Conservation (phyloP, 2,888 invertebrate genomes). For the Hypomecis atomaria region DNA sequence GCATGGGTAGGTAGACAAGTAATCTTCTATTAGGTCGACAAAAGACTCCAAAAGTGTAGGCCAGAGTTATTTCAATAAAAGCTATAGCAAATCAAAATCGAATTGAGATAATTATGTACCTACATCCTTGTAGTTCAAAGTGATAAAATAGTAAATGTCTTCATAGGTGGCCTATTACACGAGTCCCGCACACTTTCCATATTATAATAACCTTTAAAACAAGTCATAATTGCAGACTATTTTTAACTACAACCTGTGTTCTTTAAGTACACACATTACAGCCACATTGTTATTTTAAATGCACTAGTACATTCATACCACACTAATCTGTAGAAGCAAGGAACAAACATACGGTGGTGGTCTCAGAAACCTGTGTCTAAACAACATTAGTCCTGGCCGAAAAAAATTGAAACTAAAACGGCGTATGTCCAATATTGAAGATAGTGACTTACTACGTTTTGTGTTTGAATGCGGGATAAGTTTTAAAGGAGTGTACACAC, state of each 20-base stretch:
- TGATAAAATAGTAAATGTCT: not conserved
- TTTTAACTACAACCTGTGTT: conserved; percentile 37
- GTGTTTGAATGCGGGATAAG: conserved; percentile 39
- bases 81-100: too few species aligned
- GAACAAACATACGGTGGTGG: conserved; percentile 78
- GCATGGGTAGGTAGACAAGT: too few species aligned
- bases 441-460: conserved; percentile 51
- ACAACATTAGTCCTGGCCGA: conserved; percentile 66
- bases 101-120: not conserved
- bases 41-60: too few species aligned
- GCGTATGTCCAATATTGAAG: conserved; percentile 41
- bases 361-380: conserved; percentile 67
- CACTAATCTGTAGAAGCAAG: conserved; percentile 65
- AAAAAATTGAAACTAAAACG: conserved; percentile 51
- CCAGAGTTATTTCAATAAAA: too few species aligned
- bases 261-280: conserved; percentile 60
- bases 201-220: conserved; percentile 20
- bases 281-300: conserved; percentile 67
- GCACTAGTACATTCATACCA: conserved; percentile 41
- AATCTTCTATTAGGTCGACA: too few species aligned
- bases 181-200: conserved; percentile 2
- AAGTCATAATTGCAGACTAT: conserved; percentile 26
- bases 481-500: conserved; percentile 70
- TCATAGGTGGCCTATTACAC: conserved; percentile 35
- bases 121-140: not conserved